These are phyloP conservation scores for Platichthys flesus DNA, from an alignment of 2,113 vertebrate genomes.

Conservation along the genomic window DNA sequence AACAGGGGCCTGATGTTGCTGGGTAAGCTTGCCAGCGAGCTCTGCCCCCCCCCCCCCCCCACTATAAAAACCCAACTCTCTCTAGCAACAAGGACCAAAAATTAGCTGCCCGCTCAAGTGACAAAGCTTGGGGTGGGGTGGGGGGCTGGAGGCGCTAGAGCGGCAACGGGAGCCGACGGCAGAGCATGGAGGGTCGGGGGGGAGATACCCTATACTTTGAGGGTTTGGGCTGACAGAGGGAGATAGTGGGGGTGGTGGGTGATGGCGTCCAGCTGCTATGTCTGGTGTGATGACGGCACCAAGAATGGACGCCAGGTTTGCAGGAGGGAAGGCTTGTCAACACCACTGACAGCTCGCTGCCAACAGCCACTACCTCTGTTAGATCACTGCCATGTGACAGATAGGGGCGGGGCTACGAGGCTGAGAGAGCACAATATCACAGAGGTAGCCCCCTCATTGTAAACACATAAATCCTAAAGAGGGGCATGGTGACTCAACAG, in stretches of 20 bases:
- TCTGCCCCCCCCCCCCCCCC: slow-evolving; percentile 2
- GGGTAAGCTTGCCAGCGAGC: slow-evolving; percentile 58
- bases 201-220: slow-evolving; percentile 71
- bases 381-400: slow-evolving; percentile 50
- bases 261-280: slow-evolving; percentile 70
- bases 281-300: slow-evolving; percentile 74
- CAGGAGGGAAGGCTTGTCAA: slow-evolving; percentile 74
- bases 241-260: slow-evolving; percentile 28
- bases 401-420: slow-evolving; percentile 22
- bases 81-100: slow-evolving; percentile 84
- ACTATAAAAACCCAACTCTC: slow-evolving; percentile 78
- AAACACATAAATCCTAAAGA: slow-evolving; percentile 68
- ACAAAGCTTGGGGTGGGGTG: slow-evolving; percentile 32
- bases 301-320: slow-evolving; percentile 69
- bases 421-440: slow-evolving; percentile 50
- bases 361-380: slow-evolving; percentile 56
- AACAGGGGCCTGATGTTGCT: slow-evolving; percentile 69
- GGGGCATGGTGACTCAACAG: slow-evolving; percentile 64
- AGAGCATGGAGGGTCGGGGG: slow-evolving; percentile 28
- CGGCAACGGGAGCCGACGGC: slow-evolving; percentile 48
- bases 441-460: slow-evolving; percentile 62
- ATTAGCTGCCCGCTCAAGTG: slow-evolving; percentile 74
- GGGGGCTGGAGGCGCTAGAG: slow-evolving; percentile 17
- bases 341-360: slow-evolving; percentile 71
- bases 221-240: slow-evolving; percentile 50